Evolutionary conservation across 2,113 vertebrate species (phyloP).

Genomic region (Micromys minutus): DNA sequence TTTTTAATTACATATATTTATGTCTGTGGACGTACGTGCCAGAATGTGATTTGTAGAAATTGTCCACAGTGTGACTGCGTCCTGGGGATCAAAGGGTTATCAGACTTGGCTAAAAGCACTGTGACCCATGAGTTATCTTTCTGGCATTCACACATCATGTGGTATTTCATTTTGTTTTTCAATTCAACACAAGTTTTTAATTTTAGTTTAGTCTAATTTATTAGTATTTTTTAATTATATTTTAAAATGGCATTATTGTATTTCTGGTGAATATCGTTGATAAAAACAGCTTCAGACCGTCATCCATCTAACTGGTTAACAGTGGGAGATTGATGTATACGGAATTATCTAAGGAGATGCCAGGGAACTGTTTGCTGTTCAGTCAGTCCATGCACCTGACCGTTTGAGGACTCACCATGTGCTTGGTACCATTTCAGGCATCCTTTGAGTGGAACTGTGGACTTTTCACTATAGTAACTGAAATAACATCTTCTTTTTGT

Average conservation of each 20-base stretch:
- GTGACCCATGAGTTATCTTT: background rate
- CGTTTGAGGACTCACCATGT: slow-evolving; percentile 11
- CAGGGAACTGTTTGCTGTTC: background rate
- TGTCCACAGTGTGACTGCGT: background rate
- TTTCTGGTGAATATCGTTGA: slow-evolving; percentile 34
- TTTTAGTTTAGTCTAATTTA: slow-evolving; percentile 49
- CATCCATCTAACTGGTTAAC: slow-evolving; percentile 49
- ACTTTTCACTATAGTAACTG: background rate
- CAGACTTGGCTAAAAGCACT: background rate
- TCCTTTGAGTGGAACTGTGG: slow-evolving; percentile 17
- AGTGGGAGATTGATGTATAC: background rate
- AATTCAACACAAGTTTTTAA: slow-evolving; percentile 55
- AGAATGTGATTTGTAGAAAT: background rate
- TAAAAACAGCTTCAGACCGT: slow-evolving; percentile 21
- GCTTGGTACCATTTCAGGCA: background rate
- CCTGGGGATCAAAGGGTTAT: background rate
- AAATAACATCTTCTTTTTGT: slow-evolving; percentile 33
- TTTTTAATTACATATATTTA: slow-evolving; percentile 2
- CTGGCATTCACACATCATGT: background rate
- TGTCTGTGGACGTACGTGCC: background rate
- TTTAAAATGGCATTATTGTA: slow-evolving; percentile 58
- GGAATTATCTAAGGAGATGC: no score
- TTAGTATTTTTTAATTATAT: slow-evolving; percentile 57
- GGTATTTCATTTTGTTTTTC: background rate
- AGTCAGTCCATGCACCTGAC: background rate